Percentiles rank a stretch among this genome's conserved stretches.
Evolutionary conservation across 92 coral and sea anemone genomes (phyloP).

Genomic region (Phymanthus crucifer): DNA sequence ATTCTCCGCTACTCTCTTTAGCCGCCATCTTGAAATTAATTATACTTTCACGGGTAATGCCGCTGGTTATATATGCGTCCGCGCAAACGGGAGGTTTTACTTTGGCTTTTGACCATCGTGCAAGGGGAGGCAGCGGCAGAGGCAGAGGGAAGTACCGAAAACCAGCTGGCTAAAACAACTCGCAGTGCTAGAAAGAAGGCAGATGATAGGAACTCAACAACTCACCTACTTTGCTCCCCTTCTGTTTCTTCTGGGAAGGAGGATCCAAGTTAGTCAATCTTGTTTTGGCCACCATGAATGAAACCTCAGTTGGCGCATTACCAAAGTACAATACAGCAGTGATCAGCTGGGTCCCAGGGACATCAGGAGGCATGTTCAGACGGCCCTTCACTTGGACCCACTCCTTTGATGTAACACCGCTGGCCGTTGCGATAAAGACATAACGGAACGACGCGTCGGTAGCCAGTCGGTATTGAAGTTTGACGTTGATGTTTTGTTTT

Average conservation of each 20-base stretch:
- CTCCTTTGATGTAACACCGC: slow-evolving; percentile 8
- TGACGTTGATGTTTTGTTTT: slow-evolving; percentile 15
- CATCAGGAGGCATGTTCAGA: slow-evolving; percentile 7
- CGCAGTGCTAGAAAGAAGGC: too few relatives aligned
- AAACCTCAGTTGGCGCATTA: slow-evolving; percentile 11
- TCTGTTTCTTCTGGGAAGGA: not conserved
- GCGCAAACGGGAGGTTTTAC: too few relatives aligned
- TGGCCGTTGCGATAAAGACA: slow-evolving; percentile 12
- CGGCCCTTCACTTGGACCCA: slow-evolving; percentile 4
- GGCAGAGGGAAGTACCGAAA: too few relatives aligned
- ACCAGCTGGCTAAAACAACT: too few relatives aligned
- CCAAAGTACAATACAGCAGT: slow-evolving; percentile 14
- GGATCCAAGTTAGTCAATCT: not conserved
- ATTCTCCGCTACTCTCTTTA: too few relatives aligned
- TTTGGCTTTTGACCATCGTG: too few relatives aligned
- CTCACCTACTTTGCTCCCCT: too few relatives aligned
- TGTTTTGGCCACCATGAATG: slow-evolving; percentile 6
- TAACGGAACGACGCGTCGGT: slow-evolving; percentile 2
- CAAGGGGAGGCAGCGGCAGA: too few relatives aligned
- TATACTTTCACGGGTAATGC: too few relatives aligned
- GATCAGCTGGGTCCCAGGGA: slow-evolving; percentile 1
- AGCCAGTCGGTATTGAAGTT: not conserved
- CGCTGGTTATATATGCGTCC: too few relatives aligned
- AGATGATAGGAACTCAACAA: too few relatives aligned
- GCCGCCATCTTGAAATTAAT: not conserved